A percentile compares a stretch with the other conserved stretches of the same genome.
phyloP scores from a whole-genome alignment of 1,140 invertebrate genomes.

The Drosophila lacteicornis region DNA sequence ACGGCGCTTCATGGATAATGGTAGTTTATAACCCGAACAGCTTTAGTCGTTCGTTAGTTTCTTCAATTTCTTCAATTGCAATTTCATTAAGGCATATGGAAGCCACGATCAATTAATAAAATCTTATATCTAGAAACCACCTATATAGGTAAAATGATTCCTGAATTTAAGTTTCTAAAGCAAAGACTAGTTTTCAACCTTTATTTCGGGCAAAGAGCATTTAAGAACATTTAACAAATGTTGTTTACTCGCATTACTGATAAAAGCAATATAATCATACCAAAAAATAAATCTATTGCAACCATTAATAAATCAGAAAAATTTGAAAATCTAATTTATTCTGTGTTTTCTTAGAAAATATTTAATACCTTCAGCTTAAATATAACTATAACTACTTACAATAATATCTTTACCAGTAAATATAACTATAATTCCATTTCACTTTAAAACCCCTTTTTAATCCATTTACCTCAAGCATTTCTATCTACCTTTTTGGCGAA shows the following conservation, averaged over 20 bases:
- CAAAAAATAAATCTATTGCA: no score
- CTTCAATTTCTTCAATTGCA: no score
- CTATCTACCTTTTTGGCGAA: neutral
- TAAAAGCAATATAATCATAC: no score
- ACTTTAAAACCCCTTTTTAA: neutral
- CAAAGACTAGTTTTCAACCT: no score
- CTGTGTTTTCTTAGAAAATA: no score
- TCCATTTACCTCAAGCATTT: neutral
- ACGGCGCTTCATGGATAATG: neutral
- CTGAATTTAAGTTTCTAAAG: no score
- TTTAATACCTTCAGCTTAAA: neutral
- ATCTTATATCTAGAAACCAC: neutral
- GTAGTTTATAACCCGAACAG: neutral
- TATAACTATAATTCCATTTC: neutral
- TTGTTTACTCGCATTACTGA: no score
- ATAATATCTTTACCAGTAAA: neutral
- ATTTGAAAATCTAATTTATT: no score
- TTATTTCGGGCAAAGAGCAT: no score
- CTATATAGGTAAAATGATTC: neutral
- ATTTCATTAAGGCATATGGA: neutral
- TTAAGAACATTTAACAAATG: no score
- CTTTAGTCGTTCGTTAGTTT: neutral
- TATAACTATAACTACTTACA: neutral
- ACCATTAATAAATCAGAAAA: no score
- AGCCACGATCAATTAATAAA: neutral